These are phyloP conservation scores for Labeo calbasu DNA, from an alignment of 2,797 vertebrate genomes.

Conservation along the genomic window DNA sequence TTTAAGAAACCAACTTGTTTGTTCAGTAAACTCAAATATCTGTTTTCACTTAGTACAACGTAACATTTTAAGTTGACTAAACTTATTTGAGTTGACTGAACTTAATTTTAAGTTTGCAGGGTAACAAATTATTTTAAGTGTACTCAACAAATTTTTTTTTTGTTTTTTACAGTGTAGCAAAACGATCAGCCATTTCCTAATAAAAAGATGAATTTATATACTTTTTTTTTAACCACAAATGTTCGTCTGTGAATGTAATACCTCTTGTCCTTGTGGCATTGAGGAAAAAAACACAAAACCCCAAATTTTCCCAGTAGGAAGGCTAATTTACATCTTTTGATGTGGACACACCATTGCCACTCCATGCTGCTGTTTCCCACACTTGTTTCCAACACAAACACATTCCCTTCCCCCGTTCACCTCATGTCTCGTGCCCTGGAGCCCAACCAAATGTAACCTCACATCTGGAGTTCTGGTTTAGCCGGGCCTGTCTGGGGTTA, in stretches of 20 bases:
- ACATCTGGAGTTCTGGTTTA: slow-evolving; percentile 58
- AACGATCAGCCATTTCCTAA: too few species aligned
- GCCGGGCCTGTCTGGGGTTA: slow-evolving; percentile 41
- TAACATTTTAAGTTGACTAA: too few species aligned
- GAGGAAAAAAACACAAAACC: background rate
- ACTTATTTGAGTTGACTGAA: too few species aligned
- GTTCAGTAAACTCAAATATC: too few species aligned
- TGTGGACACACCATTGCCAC: slow-evolving; percentile 31
- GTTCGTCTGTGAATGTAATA: background rate
- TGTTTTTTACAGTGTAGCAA: too few species aligned
- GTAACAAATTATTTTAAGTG: too few species aligned
- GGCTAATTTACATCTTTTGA: slow-evolving; percentile 38
- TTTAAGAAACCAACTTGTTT: too few species aligned
- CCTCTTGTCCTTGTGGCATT: background rate
- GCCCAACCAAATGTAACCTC: slow-evolving; percentile 46
- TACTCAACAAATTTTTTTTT: too few species aligned
- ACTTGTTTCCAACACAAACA: slow-evolving; percentile 42
- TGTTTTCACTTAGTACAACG: too few species aligned
- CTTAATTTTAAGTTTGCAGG: too few species aligned
- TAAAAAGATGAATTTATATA: too few species aligned
- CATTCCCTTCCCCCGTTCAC: slow-evolving; percentile 30
- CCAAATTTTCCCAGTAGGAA: slow-evolving; percentile 1
- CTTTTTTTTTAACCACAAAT: too few species aligned
- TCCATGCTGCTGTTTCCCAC: slow-evolving; percentile 31
- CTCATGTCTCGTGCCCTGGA: slow-evolving; percentile 36